Evolutionary conservation across 1,140 invertebrate species (phyloP).

Genomic region (Microplitis demolitor): DNA sequence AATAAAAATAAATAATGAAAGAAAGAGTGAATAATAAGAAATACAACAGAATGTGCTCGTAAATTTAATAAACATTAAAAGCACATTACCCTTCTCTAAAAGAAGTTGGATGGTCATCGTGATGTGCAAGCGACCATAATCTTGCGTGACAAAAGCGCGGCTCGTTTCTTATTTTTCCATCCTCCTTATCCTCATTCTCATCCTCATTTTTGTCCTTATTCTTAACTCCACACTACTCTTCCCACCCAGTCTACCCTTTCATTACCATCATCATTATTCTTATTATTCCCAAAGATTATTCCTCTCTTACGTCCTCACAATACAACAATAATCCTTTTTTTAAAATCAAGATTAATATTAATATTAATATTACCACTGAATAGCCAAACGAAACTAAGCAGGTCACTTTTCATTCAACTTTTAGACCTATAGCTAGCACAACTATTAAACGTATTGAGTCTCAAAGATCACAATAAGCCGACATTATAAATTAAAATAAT

Average conservation of each 20-base stretch:
- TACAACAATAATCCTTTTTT: no score
- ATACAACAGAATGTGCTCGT: slow-evolving; percentile 23
- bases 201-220: slow-evolving; percentile 8
- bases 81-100: slow-evolving; percentile 28
- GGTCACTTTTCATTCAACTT: no score
- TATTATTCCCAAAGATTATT: neutral
- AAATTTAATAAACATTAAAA: slow-evolving; percentile 37
- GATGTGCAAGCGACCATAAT: slow-evolving; percentile 29
- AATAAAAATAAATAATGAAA: neutral
- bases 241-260: neutral
- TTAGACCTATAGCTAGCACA: no score
- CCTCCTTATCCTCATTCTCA: neutral
- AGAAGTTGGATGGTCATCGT: slow-evolving; percentile 23
- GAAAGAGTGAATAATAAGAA: neutral
- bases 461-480: no score
- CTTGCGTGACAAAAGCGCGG: slow-evolving; percentile 28
- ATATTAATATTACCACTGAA: no score
- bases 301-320: no score
- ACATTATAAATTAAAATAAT: no score
- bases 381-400: no score
- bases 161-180: slow-evolving; percentile 6
- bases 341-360: no score
- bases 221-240: neutral
- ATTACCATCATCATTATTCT: neutral
- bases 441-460: no score